Percentiles rank a stretch among this genome's conserved stretches.
Conservation (phyloP, 1,140 invertebrate genomes). For the Eupristina koningsbergeri region DNA sequence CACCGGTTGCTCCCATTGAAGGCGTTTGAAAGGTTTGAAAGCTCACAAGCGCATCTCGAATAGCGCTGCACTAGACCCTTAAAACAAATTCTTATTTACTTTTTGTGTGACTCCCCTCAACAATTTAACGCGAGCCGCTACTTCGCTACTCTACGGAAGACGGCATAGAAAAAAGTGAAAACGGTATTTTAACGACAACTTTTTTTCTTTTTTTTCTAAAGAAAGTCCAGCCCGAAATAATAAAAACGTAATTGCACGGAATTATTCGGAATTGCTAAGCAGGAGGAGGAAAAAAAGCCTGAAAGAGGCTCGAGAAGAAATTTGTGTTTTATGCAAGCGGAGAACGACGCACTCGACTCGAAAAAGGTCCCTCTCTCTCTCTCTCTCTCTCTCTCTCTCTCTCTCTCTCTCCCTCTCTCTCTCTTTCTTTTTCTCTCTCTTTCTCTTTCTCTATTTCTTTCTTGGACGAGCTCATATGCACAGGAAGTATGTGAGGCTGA, state of each 20-base stretch:
- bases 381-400: too few species aligned
- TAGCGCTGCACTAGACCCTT: background rate
- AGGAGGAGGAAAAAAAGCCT: background rate
- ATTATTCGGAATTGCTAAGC: constrained; percentile 24
- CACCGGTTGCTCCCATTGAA: background rate
- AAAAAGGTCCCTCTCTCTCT: background rate
- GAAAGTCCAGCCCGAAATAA: constrained; percentile 16
- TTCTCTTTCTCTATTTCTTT: too few species aligned
- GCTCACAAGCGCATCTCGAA: background rate
- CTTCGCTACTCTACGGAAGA: background rate
- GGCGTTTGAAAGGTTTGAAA: background rate
- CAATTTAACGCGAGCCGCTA: background rate
- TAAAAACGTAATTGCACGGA: constrained; percentile 30
- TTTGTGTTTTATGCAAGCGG: constrained; percentile 15
- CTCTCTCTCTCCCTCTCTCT: too few species aligned
- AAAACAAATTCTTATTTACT: constrained; percentile 7
- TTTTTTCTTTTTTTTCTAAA: background rate
- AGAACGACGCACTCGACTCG: background rate
- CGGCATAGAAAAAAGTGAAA: constrained; percentile 13
- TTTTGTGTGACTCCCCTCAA: background rate
- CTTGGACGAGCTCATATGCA: too few species aligned
- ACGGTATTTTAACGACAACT: constrained; percentile 25
- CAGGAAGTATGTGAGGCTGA: too few species aligned
- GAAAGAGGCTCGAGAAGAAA: background rate
- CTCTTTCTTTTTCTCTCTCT: too few species aligned